Base-by-base conservation (phyloP, 35 echinoderm and acorn worm species). In the Antedon bifida region DNA sequence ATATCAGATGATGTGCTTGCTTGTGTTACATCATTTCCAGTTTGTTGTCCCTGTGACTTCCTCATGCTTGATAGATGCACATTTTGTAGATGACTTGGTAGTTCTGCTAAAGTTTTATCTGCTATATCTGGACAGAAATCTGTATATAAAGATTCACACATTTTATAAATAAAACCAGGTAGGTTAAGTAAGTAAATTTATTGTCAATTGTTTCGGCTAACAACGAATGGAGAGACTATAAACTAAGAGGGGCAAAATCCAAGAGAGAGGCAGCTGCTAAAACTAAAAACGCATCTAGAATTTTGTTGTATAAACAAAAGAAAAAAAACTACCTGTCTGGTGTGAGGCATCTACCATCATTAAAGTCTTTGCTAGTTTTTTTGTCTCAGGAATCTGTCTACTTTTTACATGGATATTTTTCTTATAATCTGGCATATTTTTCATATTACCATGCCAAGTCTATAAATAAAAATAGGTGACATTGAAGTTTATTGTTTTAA, bases 111-210 rank as follows among this genome's bases (percentile, higher is more conserved):
- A 23, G 95, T 89, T 74, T 99, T 92, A 85, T 92, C 88, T 44
- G 91, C 90, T 42, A 99, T 90, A 34, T 89, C 87, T 82, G 90
- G 91, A 31, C 91, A 91, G 80, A 99, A 99, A 90, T 99, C 95
- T 99, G 82, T 35, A 81, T 30, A 79, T 79, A 33, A 39, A 28
- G 35, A 42, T 16, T 42, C 38, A 3, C 38, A 12, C 14, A 42
- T 42, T 7, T 42, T 42, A 42, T 42, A 4, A 42, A 42, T 42
- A 14, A 42, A 7, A 14, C 14, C 14, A 14, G 14, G 38, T n/a
- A n/a, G n/a, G n/a, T n/a, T n/a, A n/a, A n/a, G n/a, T n/a, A n/a
- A n/a, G n/a, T n/a, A n/a, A n/a, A n/a, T n/a, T n/a, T n/a, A n/a
- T n/a, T n/a, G n/a, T n/a, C n/a, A n/a, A n/a, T n/a, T n/a, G n/a